Conservation (phyloP, 2,113 vertebrate species). For the Erinaceus europaeus region DNA sequence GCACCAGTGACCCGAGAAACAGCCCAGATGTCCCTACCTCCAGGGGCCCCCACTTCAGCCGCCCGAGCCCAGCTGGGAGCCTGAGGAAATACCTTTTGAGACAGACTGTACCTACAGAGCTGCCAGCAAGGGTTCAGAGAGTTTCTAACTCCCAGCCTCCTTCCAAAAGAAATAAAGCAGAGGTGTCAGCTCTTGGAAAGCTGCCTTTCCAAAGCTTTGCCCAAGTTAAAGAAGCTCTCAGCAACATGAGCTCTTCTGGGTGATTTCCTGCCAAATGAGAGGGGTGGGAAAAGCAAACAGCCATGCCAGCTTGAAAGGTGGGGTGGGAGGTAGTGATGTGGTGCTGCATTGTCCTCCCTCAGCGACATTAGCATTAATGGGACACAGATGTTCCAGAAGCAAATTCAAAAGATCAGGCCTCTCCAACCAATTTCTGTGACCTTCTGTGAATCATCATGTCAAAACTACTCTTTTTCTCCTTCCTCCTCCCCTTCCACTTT, state of each 20-base stretch:
- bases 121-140: constrained; percentile 10
- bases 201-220: constrained; percentile 24
- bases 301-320: too few relatives aligned
- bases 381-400: too few relatives aligned
- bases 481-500: too few relatives aligned
- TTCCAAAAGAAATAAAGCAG: constrained; percentile 53
- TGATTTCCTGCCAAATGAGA: constrained; percentile 9
- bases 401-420: background rate
- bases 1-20: background rate
- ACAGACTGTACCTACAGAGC: constrained; percentile 48
- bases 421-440: background rate
- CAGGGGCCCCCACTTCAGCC: background rate
- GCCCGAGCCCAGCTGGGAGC: background rate
- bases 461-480: too few relatives aligned
- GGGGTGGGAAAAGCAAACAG: too few relatives aligned
- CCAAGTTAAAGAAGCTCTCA: constrained; percentile 35
- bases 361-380: background rate
- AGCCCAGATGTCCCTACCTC: constrained; percentile 34
- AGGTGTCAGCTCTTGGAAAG: constrained; percentile 49
- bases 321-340: too few relatives aligned
- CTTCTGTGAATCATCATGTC: background rate
- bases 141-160: constrained; percentile 18
- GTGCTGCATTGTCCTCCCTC: too few relatives aligned
- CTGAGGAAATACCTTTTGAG: constrained; percentile 47
- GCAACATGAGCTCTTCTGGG: background rate